A percentile compares a stretch with the other conserved stretches of the same genome.
These are phyloP conservation scores for Periophthalmus modestus DNA, from an alignment of 2,113 vertebrate genomes.

Conservation along the genomic window DNA sequence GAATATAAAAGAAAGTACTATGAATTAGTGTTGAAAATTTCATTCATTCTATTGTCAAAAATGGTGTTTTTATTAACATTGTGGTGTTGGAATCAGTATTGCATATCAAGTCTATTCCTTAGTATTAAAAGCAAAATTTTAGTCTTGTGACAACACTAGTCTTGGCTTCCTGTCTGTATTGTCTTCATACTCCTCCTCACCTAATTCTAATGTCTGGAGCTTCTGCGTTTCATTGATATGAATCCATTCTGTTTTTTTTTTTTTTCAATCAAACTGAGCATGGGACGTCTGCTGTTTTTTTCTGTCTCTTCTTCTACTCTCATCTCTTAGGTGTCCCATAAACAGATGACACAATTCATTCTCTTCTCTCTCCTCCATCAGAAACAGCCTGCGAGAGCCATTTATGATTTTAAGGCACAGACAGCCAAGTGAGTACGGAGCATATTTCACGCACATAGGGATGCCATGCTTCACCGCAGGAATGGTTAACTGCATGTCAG, in stretches of 20 bases:
- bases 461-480: constrained; percentile 13
- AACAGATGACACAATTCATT: constrained; percentile 82
- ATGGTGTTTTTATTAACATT: too few relatives aligned
- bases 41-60: too few relatives aligned
- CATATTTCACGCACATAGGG: not conserved
- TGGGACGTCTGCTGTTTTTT: constrained; percentile 41
- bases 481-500: constrained; percentile 19
- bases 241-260: not conserved
- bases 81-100: too few relatives aligned
- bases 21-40: too few relatives aligned
- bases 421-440: constrained; percentile 93
- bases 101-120: too few relatives aligned
- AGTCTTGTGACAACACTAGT: not conserved
- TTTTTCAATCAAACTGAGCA: constrained; percentile 2
- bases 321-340: constrained; percentile 74
- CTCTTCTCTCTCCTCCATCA: constrained; percentile 85
- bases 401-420: constrained; percentile 99
- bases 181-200: not conserved
- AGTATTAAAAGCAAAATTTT: too few relatives aligned
- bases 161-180: not conserved
- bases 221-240: not conserved
- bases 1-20: too few relatives aligned
- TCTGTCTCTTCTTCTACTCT: constrained; percentile 47
- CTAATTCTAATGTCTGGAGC: not conserved
- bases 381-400: constrained; percentile 94